Percentiles rank a stretch among this genome's conserved stretches.
Evolutionary conservation across 37 sponge, comb jelly and placozoan genomes (phyloP).

Genomic region (Eunapius fragilis): DNA sequence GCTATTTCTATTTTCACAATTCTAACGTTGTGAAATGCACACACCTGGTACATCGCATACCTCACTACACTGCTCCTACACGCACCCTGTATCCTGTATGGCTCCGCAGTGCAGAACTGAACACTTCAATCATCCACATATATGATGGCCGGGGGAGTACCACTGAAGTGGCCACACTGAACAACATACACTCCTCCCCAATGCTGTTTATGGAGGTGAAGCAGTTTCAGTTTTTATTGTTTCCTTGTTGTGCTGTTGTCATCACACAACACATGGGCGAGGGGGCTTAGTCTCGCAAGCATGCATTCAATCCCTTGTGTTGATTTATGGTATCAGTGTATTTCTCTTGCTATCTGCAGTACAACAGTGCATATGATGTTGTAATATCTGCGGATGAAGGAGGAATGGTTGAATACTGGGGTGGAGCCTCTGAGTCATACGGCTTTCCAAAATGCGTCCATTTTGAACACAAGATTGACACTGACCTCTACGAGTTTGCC

Average conservation of each 20-base stretch:
- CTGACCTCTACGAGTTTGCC: conserved; percentile 94
- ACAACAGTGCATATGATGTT: conserved; percentile 72
- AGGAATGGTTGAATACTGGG: conserved; percentile 97
- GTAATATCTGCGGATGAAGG: conserved; percentile 85
- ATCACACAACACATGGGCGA: not conserved
- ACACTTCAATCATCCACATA: conserved; percentile 58
- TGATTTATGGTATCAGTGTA: no score
- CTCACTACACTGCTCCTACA: no score
- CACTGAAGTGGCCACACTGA: conserved; percentile 43
- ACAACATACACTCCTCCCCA: conserved; percentile 55
- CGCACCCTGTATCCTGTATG: no score
- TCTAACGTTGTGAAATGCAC: not conserved
- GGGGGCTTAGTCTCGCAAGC: no score
- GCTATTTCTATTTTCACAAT: not conserved
- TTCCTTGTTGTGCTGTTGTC: not conserved
- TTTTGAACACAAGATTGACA: conserved; percentile 93
- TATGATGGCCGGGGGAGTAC: conserved; percentile 74
- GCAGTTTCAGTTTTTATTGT: not conserved
- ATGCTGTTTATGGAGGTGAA: conserved; percentile 72
- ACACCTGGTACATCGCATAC: not conserved
- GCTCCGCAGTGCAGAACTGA: conserved; percentile 65
- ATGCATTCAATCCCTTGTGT: not conserved
- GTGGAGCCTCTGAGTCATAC: conserved; percentile 65
- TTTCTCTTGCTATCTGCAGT: conserved; percentile 39
- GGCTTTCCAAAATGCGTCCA: conserved; percentile 69